phyloP scores from a whole-genome alignment of 1,140 invertebrate genomes.

The Drosophila parvula region DNA sequence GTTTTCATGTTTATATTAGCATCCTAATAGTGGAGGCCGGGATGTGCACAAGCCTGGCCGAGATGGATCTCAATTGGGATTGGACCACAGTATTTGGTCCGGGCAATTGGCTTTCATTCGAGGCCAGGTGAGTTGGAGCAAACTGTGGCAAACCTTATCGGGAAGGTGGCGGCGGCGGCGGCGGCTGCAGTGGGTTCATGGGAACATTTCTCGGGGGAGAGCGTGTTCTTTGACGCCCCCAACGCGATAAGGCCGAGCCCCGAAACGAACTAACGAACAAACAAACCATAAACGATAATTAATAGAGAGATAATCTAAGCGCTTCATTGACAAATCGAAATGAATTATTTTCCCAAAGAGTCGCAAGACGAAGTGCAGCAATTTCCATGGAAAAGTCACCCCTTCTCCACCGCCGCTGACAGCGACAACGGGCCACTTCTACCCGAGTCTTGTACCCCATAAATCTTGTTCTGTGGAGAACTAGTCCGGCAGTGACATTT shows the following conservation, averaged over 20 bases:
- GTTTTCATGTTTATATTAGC: conserved; percentile 82
- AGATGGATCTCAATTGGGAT: conserved; percentile 38
- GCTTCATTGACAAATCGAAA: conserved; percentile 70
- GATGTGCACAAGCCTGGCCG: conserved; percentile 1
- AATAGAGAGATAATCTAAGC: conserved; percentile 81
- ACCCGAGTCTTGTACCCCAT: conserved; percentile 63
- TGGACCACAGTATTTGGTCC: conserved; percentile 59
- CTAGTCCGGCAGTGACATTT: conserved; percentile 52
- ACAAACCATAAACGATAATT: conserved; percentile 82
- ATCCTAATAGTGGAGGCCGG: conserved; percentile 72
- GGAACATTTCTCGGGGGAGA: conserved; percentile 49
- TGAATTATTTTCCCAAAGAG: conserved; percentile 78
- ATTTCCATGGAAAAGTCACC: conserved; percentile 70
- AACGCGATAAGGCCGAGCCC: conserved; percentile 62
- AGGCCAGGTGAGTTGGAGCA: conserved; percentile 42
- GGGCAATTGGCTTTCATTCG: conserved; percentile 59
- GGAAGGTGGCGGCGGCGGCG: background rate
- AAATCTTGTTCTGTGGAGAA: conserved; percentile 66
- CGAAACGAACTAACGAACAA: conserved; percentile 51
- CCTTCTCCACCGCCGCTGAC: conserved; percentile 32
- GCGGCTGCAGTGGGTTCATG: conserved; percentile 44
- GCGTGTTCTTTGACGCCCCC: conserved; percentile 64
- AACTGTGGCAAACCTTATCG: conserved; percentile 50
- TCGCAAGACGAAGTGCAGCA: conserved; percentile 56
- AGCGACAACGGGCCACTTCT: conserved; percentile 39